Conservation (phyloP, 2,797 vertebrate species). For the Phrynocephalus forsythii region DNA sequence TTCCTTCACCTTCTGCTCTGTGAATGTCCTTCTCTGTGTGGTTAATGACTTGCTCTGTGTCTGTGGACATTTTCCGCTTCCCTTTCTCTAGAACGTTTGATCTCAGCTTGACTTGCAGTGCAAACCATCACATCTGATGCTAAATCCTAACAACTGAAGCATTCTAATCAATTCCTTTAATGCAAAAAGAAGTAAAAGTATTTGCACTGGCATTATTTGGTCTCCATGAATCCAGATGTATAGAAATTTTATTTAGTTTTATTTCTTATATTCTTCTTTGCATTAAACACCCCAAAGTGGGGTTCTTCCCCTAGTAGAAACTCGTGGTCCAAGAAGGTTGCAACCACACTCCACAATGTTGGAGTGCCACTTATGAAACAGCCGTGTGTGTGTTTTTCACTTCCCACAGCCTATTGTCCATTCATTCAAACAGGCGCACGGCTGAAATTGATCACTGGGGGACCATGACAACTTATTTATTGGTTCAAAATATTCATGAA, state of each 20-base stretch:
- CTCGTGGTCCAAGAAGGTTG: neutral
- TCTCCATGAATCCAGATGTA: neutral
- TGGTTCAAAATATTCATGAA: neutral
- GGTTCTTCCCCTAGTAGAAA: neutral
- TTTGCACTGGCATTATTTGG: neutral
- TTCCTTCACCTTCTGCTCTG: slow-evolving; percentile 37
- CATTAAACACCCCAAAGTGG: neutral
- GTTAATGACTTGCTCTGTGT: slow-evolving; percentile 10
- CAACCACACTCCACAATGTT: no score
- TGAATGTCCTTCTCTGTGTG: slow-evolving; percentile 21
- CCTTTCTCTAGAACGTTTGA: neutral
- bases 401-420: no score
- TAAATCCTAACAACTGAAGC: neutral
- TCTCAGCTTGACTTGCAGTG: neutral
- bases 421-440: no score
- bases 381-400: no score
- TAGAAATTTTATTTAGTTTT: neutral
- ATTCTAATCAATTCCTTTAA: neutral
- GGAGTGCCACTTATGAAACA: no score
- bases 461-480: neutral
- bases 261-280: neutral
- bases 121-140: slow-evolving; percentile 3
- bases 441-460: no score
- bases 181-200: neutral
- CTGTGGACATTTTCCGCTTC: neutral